A percentile compares a stretch with the other conserved stretches of the same genome.
Conservation (phyloP, 2,113 vertebrate genomes). For the Gymnocephalus cernua region DNA sequence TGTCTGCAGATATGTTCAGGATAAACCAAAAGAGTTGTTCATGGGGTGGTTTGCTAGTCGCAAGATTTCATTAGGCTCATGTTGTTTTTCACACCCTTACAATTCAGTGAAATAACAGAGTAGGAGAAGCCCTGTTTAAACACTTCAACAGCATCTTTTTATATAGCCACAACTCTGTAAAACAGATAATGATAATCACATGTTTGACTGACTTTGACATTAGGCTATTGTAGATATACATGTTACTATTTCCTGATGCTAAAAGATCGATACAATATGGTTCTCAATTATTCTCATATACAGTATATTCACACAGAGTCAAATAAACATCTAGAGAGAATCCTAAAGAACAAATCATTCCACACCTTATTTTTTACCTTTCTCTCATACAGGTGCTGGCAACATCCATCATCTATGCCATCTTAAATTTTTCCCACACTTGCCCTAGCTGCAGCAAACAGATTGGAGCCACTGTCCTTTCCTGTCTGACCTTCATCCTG, state of each 20-base stretch:
- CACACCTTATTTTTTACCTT: background rate
- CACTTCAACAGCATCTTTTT: background rate
- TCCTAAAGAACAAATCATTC: background rate
- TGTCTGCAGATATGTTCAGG: background rate
- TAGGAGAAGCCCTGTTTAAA: background rate
- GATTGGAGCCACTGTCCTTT: constrained; percentile 81
- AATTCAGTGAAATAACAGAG: background rate
- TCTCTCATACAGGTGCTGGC: constrained; percentile 79
- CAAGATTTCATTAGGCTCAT: background rate
- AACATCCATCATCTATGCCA: constrained; percentile 87
- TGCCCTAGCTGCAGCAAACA: constrained; percentile 16
- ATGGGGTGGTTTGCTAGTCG: no score
- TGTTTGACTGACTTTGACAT: background rate
- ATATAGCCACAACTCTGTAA: background rate
- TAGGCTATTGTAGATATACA: background rate
- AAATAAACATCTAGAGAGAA: background rate
- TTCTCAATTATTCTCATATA: background rate
- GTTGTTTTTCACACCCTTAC: background rate
- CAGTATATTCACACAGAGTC: background rate
- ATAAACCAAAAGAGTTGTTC: background rate
- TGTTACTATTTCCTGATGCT: background rate
- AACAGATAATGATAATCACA: background rate
- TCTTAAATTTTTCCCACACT: constrained; percentile 49
- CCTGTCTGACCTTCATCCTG: constrained; percentile 86
- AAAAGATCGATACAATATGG: background rate